These are phyloP conservation scores for Dastarcus helophoroides DNA, from an alignment of 2,888 invertebrate genomes.

Conservation along the genomic window DNA sequence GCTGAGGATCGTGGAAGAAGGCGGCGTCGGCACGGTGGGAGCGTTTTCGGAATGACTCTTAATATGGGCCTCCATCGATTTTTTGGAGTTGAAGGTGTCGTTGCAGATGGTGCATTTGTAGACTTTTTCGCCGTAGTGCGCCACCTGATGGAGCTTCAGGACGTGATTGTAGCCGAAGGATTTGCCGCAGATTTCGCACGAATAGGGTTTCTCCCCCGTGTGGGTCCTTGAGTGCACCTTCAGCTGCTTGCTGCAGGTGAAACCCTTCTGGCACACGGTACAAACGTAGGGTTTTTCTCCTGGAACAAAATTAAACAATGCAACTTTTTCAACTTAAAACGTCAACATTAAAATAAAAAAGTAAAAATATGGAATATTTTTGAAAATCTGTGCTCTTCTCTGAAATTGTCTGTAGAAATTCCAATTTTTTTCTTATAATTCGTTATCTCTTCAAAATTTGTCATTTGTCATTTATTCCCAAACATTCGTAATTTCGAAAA, in stretches of 20 bases:
- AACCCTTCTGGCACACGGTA: slow-evolving; percentile 75
- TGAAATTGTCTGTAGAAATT: too few species aligned
- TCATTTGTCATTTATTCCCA: too few species aligned
- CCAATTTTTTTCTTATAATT: too few species aligned
- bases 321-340: slow-evolving; percentile 28
- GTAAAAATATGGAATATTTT: too few species aligned
- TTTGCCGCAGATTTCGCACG: slow-evolving; percentile 82
- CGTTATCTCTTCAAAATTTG: too few species aligned
- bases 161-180: slow-evolving; percentile 89
- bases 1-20: slow-evolving; percentile 27
- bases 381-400: too few species aligned
- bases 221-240: slow-evolving; percentile 87
- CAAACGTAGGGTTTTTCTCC: slow-evolving; percentile 74
- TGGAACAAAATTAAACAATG: slow-evolving; percentile 7
- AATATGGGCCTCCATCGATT: slow-evolving; percentile 83
- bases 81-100: slow-evolving; percentile 82
- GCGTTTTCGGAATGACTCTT: slow-evolving; percentile 57
- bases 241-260: slow-evolving; percentile 83
- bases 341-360: too few species aligned
- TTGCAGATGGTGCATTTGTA: slow-evolving; percentile 89
- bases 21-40: slow-evolving; percentile 38
- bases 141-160: slow-evolving; percentile 70
- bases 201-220: slow-evolving; percentile 83
- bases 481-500: too few species aligned
- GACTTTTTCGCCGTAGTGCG: slow-evolving; percentile 84